phyloP scores from a whole-genome alignment of 1,140 invertebrate species.

The Eupristina koningsbergeri region DNA sequence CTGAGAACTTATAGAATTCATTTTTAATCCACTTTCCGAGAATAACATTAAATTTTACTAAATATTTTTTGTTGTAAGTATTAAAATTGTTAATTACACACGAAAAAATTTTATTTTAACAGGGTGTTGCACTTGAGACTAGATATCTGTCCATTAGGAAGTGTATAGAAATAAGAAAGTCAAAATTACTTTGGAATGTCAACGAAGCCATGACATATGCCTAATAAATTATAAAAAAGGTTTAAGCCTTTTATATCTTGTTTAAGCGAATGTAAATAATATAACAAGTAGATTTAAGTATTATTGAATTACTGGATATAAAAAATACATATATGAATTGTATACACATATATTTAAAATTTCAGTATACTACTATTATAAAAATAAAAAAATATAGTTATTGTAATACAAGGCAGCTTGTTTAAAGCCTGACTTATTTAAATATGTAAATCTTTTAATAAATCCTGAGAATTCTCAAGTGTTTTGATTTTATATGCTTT shows the following conservation, averaged over 20 bases:
- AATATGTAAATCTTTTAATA: constrained; percentile 70
- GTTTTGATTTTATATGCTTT: constrained; percentile 41
- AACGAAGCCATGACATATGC: constrained; percentile 53
- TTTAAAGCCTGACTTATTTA: constrained; percentile 54
- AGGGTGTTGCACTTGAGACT: constrained; percentile 43
- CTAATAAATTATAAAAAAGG: constrained; percentile 53
- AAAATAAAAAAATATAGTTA: constrained; percentile 61
- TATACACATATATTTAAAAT: constrained; percentile 56
- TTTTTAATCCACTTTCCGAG: constrained; percentile 15
- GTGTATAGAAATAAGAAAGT: constrained; percentile 44
- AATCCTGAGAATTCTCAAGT: constrained; percentile 65
- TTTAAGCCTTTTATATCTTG: constrained; percentile 56
- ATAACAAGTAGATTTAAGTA: constrained; percentile 43
- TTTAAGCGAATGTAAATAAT: constrained; percentile 57
- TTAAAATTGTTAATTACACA: constrained; percentile 39
- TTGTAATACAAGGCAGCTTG: constrained; percentile 57
- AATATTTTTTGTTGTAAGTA: constrained; percentile 29
- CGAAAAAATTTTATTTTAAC: constrained; percentile 40
- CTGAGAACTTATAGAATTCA: constrained; percentile 21
- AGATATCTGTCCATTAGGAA: constrained; percentile 43
- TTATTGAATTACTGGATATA: constrained; percentile 46
- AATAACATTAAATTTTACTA: neutral
- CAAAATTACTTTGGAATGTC: constrained; percentile 25
- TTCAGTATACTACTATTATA: constrained; percentile 63
- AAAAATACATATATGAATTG: constrained; percentile 53